Evolutionary conservation across 1,140 invertebrate species (phyloP).

Genomic region (Ericerus pela): DNA sequence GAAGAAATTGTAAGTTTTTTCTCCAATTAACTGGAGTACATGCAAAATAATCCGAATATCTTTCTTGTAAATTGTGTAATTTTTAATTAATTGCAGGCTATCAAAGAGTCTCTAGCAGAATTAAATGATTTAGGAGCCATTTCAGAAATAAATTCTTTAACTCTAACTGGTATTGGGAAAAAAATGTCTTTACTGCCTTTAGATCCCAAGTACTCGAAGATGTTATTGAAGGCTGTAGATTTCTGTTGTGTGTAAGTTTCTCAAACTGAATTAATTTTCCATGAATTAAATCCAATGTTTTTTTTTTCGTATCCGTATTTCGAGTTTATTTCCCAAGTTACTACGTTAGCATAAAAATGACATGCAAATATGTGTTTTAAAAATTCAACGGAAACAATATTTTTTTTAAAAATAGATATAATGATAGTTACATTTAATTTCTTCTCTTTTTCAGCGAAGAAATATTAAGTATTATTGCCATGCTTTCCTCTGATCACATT

Average conservation of each 20-base stretch:
- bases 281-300: no score
- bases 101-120: slow-evolving; percentile 49
- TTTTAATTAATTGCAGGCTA: slow-evolving; percentile 26
- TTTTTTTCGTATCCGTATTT: neutral
- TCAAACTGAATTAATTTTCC: neutral
- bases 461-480: slow-evolving; percentile 50
- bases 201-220: slow-evolving; percentile 77
- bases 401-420: slow-evolving; percentile 5
- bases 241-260: slow-evolving; percentile 50
- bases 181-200: slow-evolving; percentile 84
- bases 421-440: slow-evolving; percentile 10
- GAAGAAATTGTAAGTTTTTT: slow-evolving; percentile 38
- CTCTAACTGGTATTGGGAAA: slow-evolving; percentile 63
- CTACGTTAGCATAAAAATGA: no score
- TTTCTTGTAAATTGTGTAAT: neutral
- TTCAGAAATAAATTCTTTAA: slow-evolving; percentile 37
- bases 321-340: no score
- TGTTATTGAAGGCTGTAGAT: slow-evolving; percentile 58
- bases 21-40: neutral
- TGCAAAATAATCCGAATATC: neutral
- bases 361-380: no score
- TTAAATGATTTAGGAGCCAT: slow-evolving; percentile 61
- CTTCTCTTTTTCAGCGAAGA: slow-evolving; percentile 50
- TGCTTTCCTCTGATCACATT: slow-evolving; percentile 51
- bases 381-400: neutral